Conservation (phyloP, 2,113 vertebrate species). For the Carettochelys insculpta region DNA sequence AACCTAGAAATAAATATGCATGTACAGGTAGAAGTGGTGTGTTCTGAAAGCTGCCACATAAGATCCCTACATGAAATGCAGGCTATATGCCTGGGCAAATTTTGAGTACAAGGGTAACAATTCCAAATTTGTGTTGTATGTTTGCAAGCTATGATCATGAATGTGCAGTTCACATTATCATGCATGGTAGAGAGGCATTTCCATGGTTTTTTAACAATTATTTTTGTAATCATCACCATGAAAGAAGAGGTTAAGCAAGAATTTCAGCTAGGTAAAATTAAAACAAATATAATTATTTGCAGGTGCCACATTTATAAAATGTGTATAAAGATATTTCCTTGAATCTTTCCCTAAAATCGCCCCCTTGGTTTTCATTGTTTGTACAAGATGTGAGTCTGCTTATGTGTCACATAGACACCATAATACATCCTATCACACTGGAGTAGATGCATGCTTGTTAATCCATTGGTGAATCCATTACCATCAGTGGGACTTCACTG, state of each 20-base stretch:
- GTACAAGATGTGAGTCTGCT: not conserved
- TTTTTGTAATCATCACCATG: fast-evolving
- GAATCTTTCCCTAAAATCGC: not conserved
- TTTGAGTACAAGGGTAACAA: not conserved
- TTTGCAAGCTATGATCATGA: not conserved
- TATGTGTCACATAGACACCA: not conserved
- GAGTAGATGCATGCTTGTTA: not conserved
- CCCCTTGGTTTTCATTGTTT: not conserved
- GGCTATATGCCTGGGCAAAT: not conserved
- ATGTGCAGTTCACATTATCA: fast-evolving
- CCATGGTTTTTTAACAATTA: not conserved
- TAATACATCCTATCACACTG: not conserved
- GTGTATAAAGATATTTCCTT: fast-evolving
- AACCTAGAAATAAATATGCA: slow-evolving; percentile 39
- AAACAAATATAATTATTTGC: not conserved
- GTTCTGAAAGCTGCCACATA: not conserved
- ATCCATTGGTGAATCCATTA: not conserved
- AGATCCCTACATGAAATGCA: not conserved
- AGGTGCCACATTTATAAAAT: not conserved
- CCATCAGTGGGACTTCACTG: not conserved
- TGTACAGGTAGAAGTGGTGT: not conserved
- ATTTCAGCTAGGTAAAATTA: not conserved
- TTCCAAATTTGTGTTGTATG: not conserved
- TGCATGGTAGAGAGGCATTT: not conserved
- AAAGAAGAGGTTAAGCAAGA: not conserved